A percentile compares a stretch with the other conserved stretches of the same genome.
phyloP scores from a whole-genome alignment of 1,140 invertebrate genomes.

The Trichonephila clavipes region DNA sequence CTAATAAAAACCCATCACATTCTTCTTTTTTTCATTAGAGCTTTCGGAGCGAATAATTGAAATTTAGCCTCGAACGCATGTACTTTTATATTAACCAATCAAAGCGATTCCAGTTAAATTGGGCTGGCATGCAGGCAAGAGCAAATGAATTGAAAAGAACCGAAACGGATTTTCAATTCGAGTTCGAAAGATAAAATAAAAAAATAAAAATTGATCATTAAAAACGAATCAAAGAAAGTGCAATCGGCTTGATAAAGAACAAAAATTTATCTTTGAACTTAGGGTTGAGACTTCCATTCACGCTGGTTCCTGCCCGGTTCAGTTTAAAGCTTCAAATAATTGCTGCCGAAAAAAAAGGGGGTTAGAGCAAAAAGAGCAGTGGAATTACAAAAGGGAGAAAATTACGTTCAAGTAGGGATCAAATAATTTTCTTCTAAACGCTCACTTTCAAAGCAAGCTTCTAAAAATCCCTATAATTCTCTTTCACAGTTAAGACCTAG shows the following conservation, averaged over 20 bases:
- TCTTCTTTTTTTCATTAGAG: neutral
- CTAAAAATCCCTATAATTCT: conserved; percentile 73
- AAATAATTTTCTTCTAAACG: conserved; percentile 76
- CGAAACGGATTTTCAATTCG: conserved; percentile 15
- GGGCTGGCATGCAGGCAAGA: neutral
- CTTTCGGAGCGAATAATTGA: conserved; percentile 12
- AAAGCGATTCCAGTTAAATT: conserved; percentile 5
- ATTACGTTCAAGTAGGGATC: conserved; percentile 73
- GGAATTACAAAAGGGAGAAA: conserved; percentile 69
- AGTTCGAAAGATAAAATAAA: neutral
- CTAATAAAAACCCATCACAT: neutral
- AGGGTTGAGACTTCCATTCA: conserved; percentile 48
- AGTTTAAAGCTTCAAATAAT: conserved; percentile 73
- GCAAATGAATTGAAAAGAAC: conserved; percentile 1
- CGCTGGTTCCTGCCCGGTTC: conserved; percentile 19
- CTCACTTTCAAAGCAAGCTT: conserved; percentile 64
- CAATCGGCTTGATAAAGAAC: conserved; percentile 33
- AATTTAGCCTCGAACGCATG: neutral
- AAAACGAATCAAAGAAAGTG: conserved; percentile 49
- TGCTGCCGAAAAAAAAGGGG: conserved; percentile 57
- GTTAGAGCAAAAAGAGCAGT: conserved; percentile 15
- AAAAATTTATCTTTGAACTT: conserved; percentile 46
- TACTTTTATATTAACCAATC: conserved; percentile 11
- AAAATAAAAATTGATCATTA: conserved; percentile 37
- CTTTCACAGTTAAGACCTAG: conserved; percentile 63